phyloP scores from a whole-genome alignment of 1,140 invertebrate genomes.

The Centruroides sculpturatus region DNA sequence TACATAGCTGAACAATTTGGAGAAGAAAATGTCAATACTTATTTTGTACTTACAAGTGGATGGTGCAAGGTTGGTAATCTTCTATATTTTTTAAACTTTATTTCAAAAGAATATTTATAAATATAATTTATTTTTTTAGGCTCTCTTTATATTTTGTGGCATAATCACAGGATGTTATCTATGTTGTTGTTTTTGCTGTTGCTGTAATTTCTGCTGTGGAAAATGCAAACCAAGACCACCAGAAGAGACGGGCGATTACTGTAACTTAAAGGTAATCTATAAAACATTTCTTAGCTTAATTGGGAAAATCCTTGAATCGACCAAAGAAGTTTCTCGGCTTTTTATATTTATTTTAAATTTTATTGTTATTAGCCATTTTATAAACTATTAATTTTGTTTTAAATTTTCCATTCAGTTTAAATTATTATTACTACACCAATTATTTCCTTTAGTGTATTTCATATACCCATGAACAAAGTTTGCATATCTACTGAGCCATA shows the following conservation, averaged over 20 bases:
- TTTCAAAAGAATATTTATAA: not conserved
- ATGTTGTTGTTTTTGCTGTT: conserved; percentile 82
- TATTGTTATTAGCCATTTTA: too few relatives aligned
- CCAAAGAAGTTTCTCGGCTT: too few relatives aligned
- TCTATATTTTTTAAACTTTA: not conserved
- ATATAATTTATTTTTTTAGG: conserved; percentile 38
- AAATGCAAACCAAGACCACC: conserved; percentile 83
- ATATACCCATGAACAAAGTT: too few relatives aligned
- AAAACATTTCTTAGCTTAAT: not conserved
- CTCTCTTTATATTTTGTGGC: conserved; percentile 68
- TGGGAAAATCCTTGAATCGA: too few relatives aligned
- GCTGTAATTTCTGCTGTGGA: conserved; percentile 94
- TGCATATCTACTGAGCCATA: too few relatives aligned
- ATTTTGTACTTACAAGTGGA: conserved; percentile 82
- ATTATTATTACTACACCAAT: too few relatives aligned
- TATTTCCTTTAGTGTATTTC: too few relatives aligned
- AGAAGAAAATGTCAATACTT: conserved; percentile 87
- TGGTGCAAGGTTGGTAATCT: conserved; percentile 73
- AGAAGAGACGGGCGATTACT: conserved; percentile 73
- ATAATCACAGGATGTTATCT: conserved; percentile 83
- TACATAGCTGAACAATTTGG: conserved; percentile 94
- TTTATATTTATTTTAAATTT: too few relatives aligned
- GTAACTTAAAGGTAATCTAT: conserved; percentile 59
- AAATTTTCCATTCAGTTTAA: too few relatives aligned
- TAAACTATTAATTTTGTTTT: too few relatives aligned